Evolutionary conservation across 2,113 vertebrate species (phyloP).

Genomic region (Rhinopomastus cyanomelas): DNA sequence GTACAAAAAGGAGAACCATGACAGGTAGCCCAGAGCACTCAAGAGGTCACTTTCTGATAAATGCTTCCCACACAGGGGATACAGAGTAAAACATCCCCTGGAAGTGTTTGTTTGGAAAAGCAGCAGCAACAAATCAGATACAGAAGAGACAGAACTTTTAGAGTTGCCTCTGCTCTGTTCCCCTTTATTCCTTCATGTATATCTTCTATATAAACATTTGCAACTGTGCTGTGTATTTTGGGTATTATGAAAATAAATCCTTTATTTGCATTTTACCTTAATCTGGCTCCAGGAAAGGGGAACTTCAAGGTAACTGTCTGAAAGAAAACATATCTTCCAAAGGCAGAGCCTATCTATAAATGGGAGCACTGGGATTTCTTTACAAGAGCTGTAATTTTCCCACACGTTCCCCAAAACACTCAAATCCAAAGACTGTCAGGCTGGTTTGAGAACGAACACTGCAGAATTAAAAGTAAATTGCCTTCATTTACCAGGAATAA

Average conservation of each 20-base stretch:
- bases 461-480: background rate
- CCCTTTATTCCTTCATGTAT: background rate
- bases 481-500: background rate
- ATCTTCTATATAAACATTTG: background rate
- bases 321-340: background rate
- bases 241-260: conserved; percentile 21
- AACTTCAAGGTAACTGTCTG: conserved; percentile 16
- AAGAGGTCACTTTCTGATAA: background rate
- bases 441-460: background rate
- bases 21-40: background rate
- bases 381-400: background rate
- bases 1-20: background rate
- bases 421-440: background rate
- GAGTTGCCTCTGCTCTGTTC: background rate
- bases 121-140: background rate
- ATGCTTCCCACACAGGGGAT: background rate
- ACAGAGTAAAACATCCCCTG: background rate
- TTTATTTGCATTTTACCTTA: conserved; percentile 52
- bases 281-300: background rate
- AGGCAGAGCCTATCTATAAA: background rate
- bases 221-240: background rate
- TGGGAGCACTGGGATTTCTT: background rate
- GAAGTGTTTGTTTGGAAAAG: background rate
- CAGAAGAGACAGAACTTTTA: background rate
- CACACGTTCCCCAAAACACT: background rate